Conservation (phyloP, 2,797 vertebrate species). For the Rhinella marina region DNA sequence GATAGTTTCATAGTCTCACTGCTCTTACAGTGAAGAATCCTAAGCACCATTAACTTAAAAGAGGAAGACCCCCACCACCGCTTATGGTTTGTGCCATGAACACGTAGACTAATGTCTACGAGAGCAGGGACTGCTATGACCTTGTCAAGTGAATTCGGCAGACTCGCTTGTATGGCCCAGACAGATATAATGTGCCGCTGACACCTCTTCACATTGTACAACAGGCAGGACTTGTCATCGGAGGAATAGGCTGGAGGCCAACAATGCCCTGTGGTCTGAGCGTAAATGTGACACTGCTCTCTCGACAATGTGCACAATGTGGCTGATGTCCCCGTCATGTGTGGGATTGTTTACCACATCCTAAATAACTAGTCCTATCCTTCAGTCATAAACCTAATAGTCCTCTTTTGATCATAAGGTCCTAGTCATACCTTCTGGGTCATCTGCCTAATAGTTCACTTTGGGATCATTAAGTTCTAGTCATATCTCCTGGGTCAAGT, state of each 20-base stretch:
- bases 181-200: background rate
- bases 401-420: background rate
- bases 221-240: conserved; percentile 45
- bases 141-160: background rate
- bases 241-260: conserved; percentile 32
- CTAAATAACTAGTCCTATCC: background rate
- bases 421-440: background rate
- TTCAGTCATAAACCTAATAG: background rate
- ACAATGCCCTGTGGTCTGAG: background rate
- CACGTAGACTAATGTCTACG: background rate
- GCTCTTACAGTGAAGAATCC: too few species aligned
- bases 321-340: background rate
- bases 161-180: background rate
- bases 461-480: background rate
- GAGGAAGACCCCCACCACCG: too few species aligned
- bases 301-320: background rate
- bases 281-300: background rate
- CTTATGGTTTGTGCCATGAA: too few species aligned
- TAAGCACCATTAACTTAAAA: too few species aligned
- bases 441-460: too few species aligned
- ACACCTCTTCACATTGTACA: background rate
- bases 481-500: too few species aligned
- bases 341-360: background rate
- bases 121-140: background rate
- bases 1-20: too few species aligned